Evolutionary conservation across 1,140 invertebrate genomes (phyloP).

Genomic region (Cephus cinctus): DNA sequence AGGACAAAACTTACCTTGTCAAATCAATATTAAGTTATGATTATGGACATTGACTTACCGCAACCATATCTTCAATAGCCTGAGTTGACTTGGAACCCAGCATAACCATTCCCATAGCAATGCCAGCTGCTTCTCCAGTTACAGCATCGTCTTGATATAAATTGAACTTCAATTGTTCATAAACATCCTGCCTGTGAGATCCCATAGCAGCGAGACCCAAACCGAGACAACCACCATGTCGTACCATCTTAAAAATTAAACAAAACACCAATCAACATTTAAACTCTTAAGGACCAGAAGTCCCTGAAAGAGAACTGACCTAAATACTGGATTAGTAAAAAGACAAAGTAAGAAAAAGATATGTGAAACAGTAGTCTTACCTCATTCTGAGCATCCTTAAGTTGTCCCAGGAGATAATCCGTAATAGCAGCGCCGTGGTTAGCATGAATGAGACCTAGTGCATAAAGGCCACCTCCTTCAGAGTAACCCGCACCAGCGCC

Average conservation of each 20-base stretch:
- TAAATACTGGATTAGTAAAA: neutral
- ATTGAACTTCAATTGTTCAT: slow-evolving; percentile 95
- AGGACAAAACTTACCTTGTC: too few relatives aligned
- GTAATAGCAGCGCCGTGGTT: slow-evolving; percentile 98
- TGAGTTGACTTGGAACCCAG: slow-evolving; percentile 86
- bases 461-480: slow-evolving; percentile 97
- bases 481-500: slow-evolving; percentile 94
- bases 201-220: slow-evolving; percentile 97
- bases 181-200: slow-evolving; percentile 89
- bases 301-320: too few relatives aligned
- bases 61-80: slow-evolving; percentile 94
- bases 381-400: slow-evolving; percentile 93
- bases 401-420: slow-evolving; percentile 91
- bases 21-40: too few relatives aligned
- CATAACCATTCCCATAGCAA: slow-evolving; percentile 99
- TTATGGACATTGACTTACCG: slow-evolving; percentile 55
- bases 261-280: too few relatives aligned
- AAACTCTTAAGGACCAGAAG: too few relatives aligned
- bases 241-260: slow-evolving; percentile 70
- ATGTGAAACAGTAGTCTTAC: slow-evolving; percentile 39
- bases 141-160: slow-evolving; percentile 99
- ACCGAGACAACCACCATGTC: slow-evolving; percentile 96
- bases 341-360: neutral
- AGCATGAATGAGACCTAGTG: slow-evolving; percentile 96
- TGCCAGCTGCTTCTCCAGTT: slow-evolving; percentile 95